Percentiles rank a stretch among this genome's conserved stretches.
Evolutionary conservation across 2,888 invertebrate species (phyloP).

Genomic region (Plebejus anna): DNA sequence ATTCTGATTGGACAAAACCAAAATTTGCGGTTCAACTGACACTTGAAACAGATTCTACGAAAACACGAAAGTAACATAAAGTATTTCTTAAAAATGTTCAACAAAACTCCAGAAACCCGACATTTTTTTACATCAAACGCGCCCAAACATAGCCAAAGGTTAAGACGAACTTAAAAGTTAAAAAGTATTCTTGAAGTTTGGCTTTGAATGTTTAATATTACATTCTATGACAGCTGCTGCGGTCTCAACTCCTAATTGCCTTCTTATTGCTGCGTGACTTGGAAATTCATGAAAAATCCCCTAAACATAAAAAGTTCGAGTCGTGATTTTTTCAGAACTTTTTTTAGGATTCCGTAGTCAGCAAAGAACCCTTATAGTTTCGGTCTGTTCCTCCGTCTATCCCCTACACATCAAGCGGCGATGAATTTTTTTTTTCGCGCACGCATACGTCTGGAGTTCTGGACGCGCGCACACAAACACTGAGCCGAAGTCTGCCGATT

Average conservation of each 20-base stretch:
- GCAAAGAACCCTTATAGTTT: too few relatives aligned
- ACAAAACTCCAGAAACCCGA: neutral
- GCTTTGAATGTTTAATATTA: constrained; percentile 10
- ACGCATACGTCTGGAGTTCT: too few relatives aligned
- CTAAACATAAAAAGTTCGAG: neutral
- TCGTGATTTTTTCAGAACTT: neutral
- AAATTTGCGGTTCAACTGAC: too few relatives aligned
- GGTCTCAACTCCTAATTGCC: constrained; percentile 7
- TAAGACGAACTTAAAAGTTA: constrained; percentile 10
- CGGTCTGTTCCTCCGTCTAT: too few relatives aligned
- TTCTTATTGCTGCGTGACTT: constrained; percentile 15
- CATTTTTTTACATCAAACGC: constrained; percentile 7
- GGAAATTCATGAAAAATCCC: neutral
- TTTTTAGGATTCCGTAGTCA: neutral
- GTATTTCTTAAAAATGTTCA: neutral
- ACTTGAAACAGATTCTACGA: neutral
- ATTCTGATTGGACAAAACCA: too few relatives aligned
- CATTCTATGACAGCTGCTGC: neutral
- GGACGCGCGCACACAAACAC: too few relatives aligned
- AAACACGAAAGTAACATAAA: neutral
- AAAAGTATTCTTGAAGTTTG: constrained; percentile 3
- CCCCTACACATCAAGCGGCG: too few relatives aligned
- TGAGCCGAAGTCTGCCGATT: too few relatives aligned
- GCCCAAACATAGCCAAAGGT: neutral
- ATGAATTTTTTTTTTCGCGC: too few relatives aligned